Conservation (phyloP, 2,797 vertebrate genomes). For the Mastacembelus armatus region DNA sequence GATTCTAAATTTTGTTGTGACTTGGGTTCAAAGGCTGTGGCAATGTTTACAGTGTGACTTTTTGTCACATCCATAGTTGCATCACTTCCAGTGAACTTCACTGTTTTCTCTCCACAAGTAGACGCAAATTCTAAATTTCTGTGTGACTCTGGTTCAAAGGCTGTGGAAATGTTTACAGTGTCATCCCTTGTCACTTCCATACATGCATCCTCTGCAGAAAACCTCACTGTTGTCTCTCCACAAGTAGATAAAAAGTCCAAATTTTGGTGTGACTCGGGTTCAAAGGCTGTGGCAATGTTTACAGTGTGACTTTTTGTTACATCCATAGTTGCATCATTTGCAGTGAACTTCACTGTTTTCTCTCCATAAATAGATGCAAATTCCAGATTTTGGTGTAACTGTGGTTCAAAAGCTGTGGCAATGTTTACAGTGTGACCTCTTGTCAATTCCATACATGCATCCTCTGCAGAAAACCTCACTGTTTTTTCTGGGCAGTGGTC, state of each 20-base stretch:
- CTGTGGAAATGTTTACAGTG: constrained; percentile 82
- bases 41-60: constrained; percentile 28
- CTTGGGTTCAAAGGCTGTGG: rapidly evolving
- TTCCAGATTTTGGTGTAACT: background rate
- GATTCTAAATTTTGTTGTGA: background rate
- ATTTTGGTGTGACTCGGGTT: background rate
- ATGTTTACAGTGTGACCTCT: constrained; percentile 86
- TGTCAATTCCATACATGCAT: constrained; percentile 89
- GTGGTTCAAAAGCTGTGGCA: constrained; percentile 45
- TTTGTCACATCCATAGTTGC: constrained; percentile 33
- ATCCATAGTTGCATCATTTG: constrained; percentile 30
- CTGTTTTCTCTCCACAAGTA: constrained; percentile 54
- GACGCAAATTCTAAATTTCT: background rate
- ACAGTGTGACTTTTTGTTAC: constrained; percentile 27
- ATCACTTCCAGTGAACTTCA: constrained; percentile 18
- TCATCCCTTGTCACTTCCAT: constrained; percentile 91
- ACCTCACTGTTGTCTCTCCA: constrained; percentile 83
- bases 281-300: background rate
- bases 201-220: constrained; percentile 80
- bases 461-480: constrained; percentile 81
- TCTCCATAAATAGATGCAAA: constrained; percentile 49
- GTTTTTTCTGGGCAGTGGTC: constrained; percentile 86
- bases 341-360: constrained; percentile 28
- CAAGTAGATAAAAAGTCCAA: background rate
- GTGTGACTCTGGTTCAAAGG: constrained; percentile 4